phyloP scores from a whole-genome alignment of 2,888 invertebrate species.

The Prosapia bicincta region DNA sequence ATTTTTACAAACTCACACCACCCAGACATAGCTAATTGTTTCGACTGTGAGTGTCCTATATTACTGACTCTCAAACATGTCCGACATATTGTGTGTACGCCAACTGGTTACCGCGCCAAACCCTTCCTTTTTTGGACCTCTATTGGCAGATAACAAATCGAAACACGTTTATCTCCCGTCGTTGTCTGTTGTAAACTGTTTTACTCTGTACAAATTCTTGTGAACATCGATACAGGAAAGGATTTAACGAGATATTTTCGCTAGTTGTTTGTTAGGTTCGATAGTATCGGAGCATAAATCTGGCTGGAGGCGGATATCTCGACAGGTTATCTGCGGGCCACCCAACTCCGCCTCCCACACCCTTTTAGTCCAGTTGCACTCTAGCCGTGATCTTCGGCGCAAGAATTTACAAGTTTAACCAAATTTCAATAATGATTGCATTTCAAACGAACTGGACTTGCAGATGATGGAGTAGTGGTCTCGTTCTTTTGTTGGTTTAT shows the following conservation, averaged over 20 bases:
- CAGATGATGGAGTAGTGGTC: too few species aligned
- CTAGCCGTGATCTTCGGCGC: not conserved
- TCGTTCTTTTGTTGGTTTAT: too few species aligned
- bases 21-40: not conserved
- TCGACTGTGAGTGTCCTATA: not conserved
- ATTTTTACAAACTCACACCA: not conserved
- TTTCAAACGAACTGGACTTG: not conserved
- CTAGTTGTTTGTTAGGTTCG: conserved; percentile 24
- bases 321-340: conserved; percentile 12
- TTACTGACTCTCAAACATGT: not conserved
- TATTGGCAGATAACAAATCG: conserved; percentile 11
- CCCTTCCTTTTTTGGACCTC: conserved; percentile 20
- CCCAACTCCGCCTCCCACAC: conserved; percentile 17
- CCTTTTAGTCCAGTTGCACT: not conserved
- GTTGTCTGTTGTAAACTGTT: conserved; percentile 28
- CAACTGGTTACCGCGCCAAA: not conserved
- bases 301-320: not conserved
- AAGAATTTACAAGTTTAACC: not conserved
- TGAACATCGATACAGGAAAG: conserved; percentile 26
- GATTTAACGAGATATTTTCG: conserved; percentile 26
- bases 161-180: conserved; percentile 2
- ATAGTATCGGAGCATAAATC: conserved; percentile 24
- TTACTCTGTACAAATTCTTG: conserved; percentile 30
- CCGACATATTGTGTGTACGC: not conserved
- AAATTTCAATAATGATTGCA: not conserved